phyloP scores from a whole-genome alignment of 2,113 vertebrate genomes.

The Tympanuchus pallidicinctus region DNA sequence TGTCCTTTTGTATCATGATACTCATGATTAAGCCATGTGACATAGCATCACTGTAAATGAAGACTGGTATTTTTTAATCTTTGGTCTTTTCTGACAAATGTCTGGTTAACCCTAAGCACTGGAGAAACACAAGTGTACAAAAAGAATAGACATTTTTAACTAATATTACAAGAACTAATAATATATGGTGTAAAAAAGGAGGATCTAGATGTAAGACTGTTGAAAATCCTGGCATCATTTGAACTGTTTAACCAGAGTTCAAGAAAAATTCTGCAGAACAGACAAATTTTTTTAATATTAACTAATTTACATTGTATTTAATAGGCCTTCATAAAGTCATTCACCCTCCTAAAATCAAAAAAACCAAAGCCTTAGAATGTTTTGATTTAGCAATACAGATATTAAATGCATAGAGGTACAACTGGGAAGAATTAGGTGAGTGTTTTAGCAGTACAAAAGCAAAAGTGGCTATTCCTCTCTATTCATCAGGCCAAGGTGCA shows the following conservation, averaged over 20 bases:
- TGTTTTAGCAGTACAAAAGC: not conserved
- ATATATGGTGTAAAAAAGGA: slow-evolving; percentile 14
- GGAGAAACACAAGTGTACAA: slow-evolving; percentile 1
- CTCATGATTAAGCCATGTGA: not conserved
- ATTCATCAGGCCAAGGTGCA: not conserved
- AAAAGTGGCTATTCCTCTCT: not conserved
- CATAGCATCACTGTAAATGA: not conserved
- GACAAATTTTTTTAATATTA: not conserved
- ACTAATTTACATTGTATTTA: not conserved
- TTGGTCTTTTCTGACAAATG: not conserved
- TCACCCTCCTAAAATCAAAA: not conserved
- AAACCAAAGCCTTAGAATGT: not conserved
- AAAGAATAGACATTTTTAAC: slow-evolving; percentile 7
- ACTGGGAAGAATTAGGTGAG: not conserved
- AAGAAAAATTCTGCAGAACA: not conserved
- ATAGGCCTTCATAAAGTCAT: not conserved
- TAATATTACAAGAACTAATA: not conserved
- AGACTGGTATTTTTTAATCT: not conserved
- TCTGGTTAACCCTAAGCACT: slow-evolving; percentile 10
- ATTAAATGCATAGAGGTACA: not conserved
- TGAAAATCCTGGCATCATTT: not conserved
- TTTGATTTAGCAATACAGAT: not conserved
- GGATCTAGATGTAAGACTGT: not conserved
- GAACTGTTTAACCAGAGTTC: not conserved
- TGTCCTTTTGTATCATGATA: not conserved